These are phyloP conservation scores for Megaceryle maxima DNA, from an alignment of 2,113 vertebrate genomes.

Conservation along the genomic window DNA sequence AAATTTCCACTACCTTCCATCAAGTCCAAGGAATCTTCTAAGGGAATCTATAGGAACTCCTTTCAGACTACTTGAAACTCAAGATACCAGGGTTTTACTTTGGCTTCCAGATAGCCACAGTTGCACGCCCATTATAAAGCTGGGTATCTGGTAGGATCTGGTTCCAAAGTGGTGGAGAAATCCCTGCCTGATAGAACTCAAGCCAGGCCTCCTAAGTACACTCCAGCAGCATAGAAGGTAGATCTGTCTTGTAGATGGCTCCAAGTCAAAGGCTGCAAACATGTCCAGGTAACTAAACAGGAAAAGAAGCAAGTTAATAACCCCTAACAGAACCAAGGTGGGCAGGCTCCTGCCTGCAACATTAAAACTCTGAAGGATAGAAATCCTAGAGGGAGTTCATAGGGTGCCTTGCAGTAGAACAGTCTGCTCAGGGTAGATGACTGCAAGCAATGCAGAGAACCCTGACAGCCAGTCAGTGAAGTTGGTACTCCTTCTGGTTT, in stretches of 20 bases:
- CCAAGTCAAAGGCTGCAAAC: not conserved
- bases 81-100: not conserved
- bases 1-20: not conserved
- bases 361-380: not conserved
- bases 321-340: not conserved
- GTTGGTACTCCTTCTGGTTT: not conserved
- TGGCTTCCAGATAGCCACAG: not conserved
- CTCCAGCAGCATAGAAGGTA: not conserved
- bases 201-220: not conserved
- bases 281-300: accelerated
- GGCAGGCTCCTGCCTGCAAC: no score
- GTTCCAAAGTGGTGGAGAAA: not conserved
- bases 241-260: not conserved
- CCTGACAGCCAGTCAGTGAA: not conserved
- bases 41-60: not conserved
- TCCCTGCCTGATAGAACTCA: not conserved
- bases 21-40: not conserved
- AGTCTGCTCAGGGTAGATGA: not conserved
- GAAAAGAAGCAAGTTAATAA: not conserved
- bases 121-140: not conserved
- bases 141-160: accelerated
- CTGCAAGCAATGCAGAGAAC: not conserved
- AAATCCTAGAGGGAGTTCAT: not conserved
- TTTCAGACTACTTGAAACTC: not conserved
- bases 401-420: not conserved